Evolutionary conservation across 2,113 vertebrate genomes (phyloP).

Genomic region (Grus americana): DNA sequence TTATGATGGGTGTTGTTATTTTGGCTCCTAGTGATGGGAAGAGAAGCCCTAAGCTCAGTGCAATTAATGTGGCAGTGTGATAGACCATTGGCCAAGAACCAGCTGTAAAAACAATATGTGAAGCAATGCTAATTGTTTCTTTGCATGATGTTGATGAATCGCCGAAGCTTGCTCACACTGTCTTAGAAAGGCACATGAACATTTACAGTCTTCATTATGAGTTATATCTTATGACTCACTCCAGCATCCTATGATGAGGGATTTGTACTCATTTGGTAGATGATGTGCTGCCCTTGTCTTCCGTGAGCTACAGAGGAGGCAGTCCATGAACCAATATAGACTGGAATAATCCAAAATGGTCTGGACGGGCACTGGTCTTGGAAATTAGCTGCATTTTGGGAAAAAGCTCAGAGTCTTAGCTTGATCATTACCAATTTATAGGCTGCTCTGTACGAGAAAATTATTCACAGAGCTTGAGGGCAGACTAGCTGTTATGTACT

Average conservation of each 20-base stretch:
- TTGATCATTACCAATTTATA: not conserved
- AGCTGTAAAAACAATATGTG: not conserved
- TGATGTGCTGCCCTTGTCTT: not conserved
- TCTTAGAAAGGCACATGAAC: not conserved
- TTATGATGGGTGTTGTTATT: not conserved
- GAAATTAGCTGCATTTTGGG: not conserved
- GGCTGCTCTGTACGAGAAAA: not conserved
- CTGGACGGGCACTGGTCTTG: not conserved
- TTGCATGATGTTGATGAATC: not conserved
- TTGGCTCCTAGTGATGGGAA: not conserved
- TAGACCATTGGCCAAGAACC: not conserved
- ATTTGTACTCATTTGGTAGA: not conserved
- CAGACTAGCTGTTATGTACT: not conserved
- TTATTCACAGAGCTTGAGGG: not conserved
- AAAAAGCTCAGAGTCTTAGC: not conserved
- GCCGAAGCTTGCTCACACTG: not conserved
- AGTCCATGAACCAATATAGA: not conserved
- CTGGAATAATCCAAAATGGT: not conserved
- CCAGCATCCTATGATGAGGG: not conserved
- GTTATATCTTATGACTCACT: not conserved
- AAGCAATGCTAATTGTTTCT: constrained; percentile 33
- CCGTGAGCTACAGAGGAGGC: not conserved
- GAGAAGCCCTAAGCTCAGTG: not conserved
- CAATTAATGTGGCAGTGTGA: not conserved
- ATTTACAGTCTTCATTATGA: not conserved